Base-by-base conservation (phyloP, 1,140 invertebrate species). In the Cydia splendana region DNA sequence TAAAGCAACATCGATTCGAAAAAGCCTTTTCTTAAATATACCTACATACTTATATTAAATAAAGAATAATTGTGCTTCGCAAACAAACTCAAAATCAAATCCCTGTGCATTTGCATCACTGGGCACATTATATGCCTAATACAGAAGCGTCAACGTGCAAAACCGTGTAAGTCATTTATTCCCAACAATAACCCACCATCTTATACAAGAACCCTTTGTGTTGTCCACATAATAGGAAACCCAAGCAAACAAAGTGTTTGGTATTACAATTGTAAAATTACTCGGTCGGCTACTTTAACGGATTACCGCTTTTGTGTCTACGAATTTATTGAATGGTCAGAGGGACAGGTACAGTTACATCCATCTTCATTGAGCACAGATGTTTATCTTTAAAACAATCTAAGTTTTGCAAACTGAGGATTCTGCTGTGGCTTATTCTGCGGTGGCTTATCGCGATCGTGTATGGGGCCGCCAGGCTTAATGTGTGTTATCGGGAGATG, bases 331-430 rank as follows among this genome's bases (percentile, higher is more conserved):
- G 82, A 87, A 87, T 82, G 82, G 76, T 73, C 69, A 45, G 62
- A 75, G 53, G 77, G 74, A 77, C 84, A 90, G 87, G 83, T 90
- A 92, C 91, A 88, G 89, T 91, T 91, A 91, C 82, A 84, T 76
- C 86, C 88, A 90, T 90, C 81, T 78, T 81, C 78, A 76, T 62
- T 78, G 77, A 78, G 80, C 24, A 75, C 87, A 88, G 89, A 92
- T 91, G 85, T 79, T 89, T 87, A 92, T 91, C 90, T 89, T 65
- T 91, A 88, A 91, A 91, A 92, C 90, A 92, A 90, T 88, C 79
- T 87, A 83, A 85, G 86, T 86, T 87, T 89, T 86, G 87, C 82
- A 87, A 87, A 90, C 84, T 88, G 81, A 78, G 82, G 82, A 82
- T 87, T 87, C 87, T 83, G 81, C 76, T 74, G 77, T 75, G 77